Evolutionary conservation across 2,797 vertebrate genomes (phyloP), one percentile per base, ranked within the genome.

Genomic region (Coranthus polyacanthus): DNA sequence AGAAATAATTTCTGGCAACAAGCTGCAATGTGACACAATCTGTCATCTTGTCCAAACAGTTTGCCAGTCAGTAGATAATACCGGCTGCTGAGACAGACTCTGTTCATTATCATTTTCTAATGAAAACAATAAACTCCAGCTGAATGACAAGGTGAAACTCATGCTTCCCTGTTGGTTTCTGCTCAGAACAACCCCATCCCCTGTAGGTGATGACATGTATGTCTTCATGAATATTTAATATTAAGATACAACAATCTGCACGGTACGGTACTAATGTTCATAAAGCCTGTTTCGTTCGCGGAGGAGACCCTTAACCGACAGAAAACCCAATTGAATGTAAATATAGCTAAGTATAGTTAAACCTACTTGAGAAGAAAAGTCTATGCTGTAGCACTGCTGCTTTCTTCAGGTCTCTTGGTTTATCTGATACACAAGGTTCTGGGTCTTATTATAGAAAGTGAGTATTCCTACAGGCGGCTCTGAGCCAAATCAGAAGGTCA

Each of bases 401-500:
- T 46, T 71, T 61, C 58, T 58, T 72, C 59, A 76, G 68, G 60
- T 65, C 58, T 16, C 54, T 42, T 80, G 59, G 60, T 75, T 78
- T 75, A 67, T 79, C 55, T 82, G 78, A 75, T 21, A 17, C 70
- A 58, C 44, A 8, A 21, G 20, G 24, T 52, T 78, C 62, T 66
- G 66, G 54, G 36, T 84, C 88, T 82, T 75, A 72, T 84, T 83
- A 88, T 89, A 89, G 87, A 91, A 87, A 81, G 75, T 64, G 64
- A 89, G 81, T 93, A 81, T 92, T 93, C 62, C 79, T 90, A 74
- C 72, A 72, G 78, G 68, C 72, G 76, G 71, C 80, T 79, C 50
- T 44, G 84, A 88, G 91, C 89, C 88, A 92, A 88, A 84, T 84
- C 86, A 87, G 70, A 90, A 88, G 89, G 91, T 90, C 91, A 92